Percentiles rank a stretch among this genome's conserved stretches.
phyloP scores from a whole-genome alignment of 2,797 vertebrate genomes.

The Tapera naevia region DNA sequence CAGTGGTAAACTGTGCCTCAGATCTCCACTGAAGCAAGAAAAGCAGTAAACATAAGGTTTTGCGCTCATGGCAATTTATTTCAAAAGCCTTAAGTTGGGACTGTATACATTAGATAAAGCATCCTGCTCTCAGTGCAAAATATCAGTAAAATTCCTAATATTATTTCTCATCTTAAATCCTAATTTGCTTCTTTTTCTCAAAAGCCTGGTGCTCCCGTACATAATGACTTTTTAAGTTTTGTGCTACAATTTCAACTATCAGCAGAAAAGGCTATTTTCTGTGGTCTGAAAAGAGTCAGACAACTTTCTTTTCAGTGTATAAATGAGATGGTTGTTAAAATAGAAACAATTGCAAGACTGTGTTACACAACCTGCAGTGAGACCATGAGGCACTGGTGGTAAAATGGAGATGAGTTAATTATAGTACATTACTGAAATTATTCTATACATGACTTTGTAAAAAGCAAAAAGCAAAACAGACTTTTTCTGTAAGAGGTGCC shows the following conservation, averaged over 20 bases:
- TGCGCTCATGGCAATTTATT: neutral
- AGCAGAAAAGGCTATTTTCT: neutral
- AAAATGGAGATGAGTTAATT: conserved; percentile 3
- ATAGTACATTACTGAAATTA: neutral
- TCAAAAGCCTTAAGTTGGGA: neutral
- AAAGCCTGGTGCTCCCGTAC: neutral
- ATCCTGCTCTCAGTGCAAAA: neutral
- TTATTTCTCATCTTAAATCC: neutral
- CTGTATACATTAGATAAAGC: neutral
- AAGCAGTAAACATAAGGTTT: neutral
- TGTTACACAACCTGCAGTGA: neutral
- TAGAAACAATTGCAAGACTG: neutral
- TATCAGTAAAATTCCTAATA: neutral
- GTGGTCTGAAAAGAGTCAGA: neutral
- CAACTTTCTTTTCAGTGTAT: neutral
- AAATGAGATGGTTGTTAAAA: neutral
- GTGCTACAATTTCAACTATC: neutral
- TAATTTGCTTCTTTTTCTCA: neutral
- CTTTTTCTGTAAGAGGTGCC: neutral
- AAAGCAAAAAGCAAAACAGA: neutral
- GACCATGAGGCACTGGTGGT: neutral
- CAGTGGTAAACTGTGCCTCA: neutral
- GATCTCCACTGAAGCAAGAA: neutral
- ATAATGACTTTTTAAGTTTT: neutral
- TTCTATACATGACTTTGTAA: neutral